These are phyloP conservation scores for Margarornis squamiger DNA, from an alignment of 2,797 vertebrate species.

Conservation along the genomic window DNA sequence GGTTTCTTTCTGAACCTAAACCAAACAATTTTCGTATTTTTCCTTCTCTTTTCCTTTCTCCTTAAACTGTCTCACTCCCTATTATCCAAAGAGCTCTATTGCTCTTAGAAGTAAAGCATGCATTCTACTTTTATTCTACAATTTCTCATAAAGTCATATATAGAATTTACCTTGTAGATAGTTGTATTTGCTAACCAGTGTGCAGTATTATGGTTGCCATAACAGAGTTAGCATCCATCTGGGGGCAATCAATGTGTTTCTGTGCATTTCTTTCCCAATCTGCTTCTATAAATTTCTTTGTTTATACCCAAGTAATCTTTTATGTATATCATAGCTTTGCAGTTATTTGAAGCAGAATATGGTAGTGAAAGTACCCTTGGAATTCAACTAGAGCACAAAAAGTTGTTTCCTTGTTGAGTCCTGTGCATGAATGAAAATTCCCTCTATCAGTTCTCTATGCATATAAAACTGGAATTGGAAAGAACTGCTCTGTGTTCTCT, in stretches of 20 bases:
- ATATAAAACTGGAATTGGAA: conserved; percentile 19
- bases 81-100: background rate
- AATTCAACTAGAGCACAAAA: conserved; percentile 15
- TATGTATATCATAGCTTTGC: background rate
- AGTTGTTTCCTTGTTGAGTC: background rate
- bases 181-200: background rate
- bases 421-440: background rate
- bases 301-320: background rate
- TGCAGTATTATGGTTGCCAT: background rate
- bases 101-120: background rate
- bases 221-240: background rate
- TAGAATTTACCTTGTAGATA: background rate
- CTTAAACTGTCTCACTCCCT: background rate
- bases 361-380: background rate
- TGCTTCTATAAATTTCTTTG: conserved; percentile 13
- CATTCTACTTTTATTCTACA: background rate
- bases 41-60: background rate
- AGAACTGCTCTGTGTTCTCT: background rate
- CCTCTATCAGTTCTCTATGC: background rate
- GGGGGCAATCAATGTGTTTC: background rate
- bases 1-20: background rate
- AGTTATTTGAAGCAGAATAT: background rate
- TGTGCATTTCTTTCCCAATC: background rate
- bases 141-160: background rate
- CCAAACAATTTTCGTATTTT: background rate